Base-by-base conservation (phyloP, 2,888 invertebrate species). In the Melipona bicolor region DNA sequence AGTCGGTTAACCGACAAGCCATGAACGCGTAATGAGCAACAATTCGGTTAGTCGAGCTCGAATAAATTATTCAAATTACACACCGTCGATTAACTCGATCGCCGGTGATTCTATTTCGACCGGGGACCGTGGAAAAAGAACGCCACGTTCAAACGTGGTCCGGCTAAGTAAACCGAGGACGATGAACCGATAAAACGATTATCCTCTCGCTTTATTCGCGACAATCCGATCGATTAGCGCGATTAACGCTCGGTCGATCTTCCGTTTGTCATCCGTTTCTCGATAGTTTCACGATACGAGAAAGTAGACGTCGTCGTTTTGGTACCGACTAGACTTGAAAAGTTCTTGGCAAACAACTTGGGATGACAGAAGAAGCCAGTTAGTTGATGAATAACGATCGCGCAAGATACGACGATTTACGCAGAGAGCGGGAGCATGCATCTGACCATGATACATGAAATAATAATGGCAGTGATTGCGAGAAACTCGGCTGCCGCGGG, bases 381-480 rank as follows among this genome's bases (percentile, higher is more conserved):
- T 4, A 69, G n/a, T 68, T 56, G 78, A 75, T 61, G 77, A 80
- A 72, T 59, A 68, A 77, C 62, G 24, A 71, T 32, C 54, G 4
- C 43, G 15, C 50, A 43, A 61, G 81, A 87, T 84, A 87, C 87
- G 75, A 73, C 83, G 88, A 90, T 89, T 86, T 87, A 88, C 77
- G 43, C 78, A 75, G 62, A 72, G 77, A 79, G 79, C 52, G 70
- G 83, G 81, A 84, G 81, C 85, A 71, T 64, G 75, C 69, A 61
- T 27, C 74, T 83, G 84, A 82, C 83, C 81, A 81, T 85, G 89
- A 90, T 85, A 72, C 89, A 91, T 91, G 88, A 91, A 91, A 91
- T 91, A 91, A 91, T 91, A 91, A 91, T 83, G 69, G 78, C 89
- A 87, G 89, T 89, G 89, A 89, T 89, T 89, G 88, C 82, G 85